Conservation (phyloP, 2,797 vertebrate species). For the Meda fulgida region DNA sequence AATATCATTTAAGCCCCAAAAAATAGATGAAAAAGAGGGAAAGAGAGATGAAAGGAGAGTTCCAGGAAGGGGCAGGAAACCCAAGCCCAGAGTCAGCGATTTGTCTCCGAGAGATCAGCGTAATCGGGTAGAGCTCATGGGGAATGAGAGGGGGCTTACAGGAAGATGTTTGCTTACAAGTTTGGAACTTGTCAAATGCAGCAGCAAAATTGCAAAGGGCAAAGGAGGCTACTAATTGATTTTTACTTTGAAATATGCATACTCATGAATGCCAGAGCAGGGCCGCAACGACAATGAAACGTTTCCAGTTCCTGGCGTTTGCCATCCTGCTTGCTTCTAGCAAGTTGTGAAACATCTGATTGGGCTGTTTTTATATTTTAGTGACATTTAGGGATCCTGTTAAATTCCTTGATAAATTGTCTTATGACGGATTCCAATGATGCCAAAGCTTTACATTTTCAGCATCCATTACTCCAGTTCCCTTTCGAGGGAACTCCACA, state of each 20-base stretch:
- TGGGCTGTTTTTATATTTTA: neutral
- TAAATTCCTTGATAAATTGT: neutral
- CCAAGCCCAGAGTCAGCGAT: constrained; percentile 61
- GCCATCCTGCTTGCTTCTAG: constrained; percentile 12
- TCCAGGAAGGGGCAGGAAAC: constrained; percentile 61
- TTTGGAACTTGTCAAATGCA: constrained; percentile 29
- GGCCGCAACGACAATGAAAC: neutral
- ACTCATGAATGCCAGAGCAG: constrained; percentile 17
- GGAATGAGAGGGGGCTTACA: constrained; percentile 49
- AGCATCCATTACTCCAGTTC: neutral
- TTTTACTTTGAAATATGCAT: constrained; percentile 42
- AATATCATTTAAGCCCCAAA: constrained; percentile 50
- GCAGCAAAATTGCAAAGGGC: constrained; percentile 17
- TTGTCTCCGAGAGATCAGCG: constrained; percentile 55
- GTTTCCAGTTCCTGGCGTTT: neutral
- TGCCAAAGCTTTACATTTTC: neutral
- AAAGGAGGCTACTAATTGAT: constrained; percentile 34
- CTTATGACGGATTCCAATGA: neutral
- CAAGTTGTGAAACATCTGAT: constrained; percentile 5
- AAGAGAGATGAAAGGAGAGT: constrained; percentile 58
- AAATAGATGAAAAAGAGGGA: constrained; percentile 55
- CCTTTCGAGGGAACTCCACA: too few relatives aligned
- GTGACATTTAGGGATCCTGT: neutral
- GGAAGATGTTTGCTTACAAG: constrained; percentile 52
- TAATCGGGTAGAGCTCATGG: constrained; percentile 43